Evolutionary conservation across 2,797 vertebrate genomes (phyloP).

Genomic region (Bradypodion ventrale): DNA sequence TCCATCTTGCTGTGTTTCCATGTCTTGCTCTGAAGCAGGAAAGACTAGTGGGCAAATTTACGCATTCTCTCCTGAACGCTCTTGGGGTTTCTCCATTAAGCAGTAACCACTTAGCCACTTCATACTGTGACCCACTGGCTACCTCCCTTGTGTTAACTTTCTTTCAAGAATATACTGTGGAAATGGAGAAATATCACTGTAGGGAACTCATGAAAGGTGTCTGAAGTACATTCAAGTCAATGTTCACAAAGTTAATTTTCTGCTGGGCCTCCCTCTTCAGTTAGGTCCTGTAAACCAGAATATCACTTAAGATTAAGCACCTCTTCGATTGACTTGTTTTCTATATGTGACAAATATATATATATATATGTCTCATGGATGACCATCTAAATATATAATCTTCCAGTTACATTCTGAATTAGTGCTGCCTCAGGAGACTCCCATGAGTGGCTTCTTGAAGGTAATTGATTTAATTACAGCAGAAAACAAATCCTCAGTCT

Average conservation of each 20-base stretch:
- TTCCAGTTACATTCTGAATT: not conserved
- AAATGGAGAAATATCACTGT: too few species aligned
- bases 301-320: not conserved
- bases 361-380: not conserved
- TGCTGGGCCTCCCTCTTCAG: not conserved
- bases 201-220: too few species aligned
- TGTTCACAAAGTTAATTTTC: too few species aligned
- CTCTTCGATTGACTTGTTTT: not conserved
- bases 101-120: too few species aligned
- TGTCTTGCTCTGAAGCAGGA: not conserved
- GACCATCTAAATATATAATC: not conserved
- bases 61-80: too few species aligned
- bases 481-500: not conserved
- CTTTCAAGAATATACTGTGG: too few species aligned
- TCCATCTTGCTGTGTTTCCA: too few species aligned
- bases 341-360: too few species aligned
- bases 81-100: too few species aligned
- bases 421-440: not conserved
- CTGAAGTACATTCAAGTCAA: too few species aligned
- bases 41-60: not conserved
- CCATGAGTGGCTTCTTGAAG: not conserved
- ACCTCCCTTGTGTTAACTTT: too few species aligned
- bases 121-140: too few species aligned
- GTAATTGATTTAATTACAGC: not conserved
- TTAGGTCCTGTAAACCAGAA: not conserved